Evolutionary conservation across 1,140 invertebrate genomes (phyloP), one percentile per base, ranked within the genome.

Genomic region (Lucilia sericata): DNA sequence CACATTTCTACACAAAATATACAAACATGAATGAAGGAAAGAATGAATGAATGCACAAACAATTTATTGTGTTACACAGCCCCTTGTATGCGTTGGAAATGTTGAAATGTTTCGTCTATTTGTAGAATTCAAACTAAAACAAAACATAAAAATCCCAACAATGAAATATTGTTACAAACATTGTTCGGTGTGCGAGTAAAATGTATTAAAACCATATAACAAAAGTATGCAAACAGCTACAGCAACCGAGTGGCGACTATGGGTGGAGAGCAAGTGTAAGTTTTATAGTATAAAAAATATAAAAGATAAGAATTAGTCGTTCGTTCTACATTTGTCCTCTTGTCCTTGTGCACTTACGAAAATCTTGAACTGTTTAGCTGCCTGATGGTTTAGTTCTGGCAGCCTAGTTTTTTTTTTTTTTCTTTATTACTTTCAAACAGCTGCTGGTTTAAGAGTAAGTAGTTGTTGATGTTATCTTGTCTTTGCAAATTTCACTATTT

Each of bases 301-400:
- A 42, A 7, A 42, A 8, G 42, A 42, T 42, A 42, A 10, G 10
- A 55, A 21, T 9, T 70, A 3, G 25, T 30, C 25, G 19, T 70
- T 70, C 2, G 19, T 21, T 70, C 65, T 70, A 70, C 21, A 25
- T 70, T 70, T 70, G 65, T 21, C 60, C 60, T 70, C 60, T 70
- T 70, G 60, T 70, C 65, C 65, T 70, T 70, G 55, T 60, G 21
- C 65, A 70, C 65, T 70, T 70, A 70, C 65, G 9, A 70, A 70
- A 70, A 21, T 10, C 21, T 21, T 70, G 65, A 70, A 70, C 19
- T 25, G 65, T 3, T 30, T 30, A 30, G 3, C 25, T 30, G 25
- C 25, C 65, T 70, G 65, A 3, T 70, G 1, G n/a, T 21, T 70
- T 21, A n/a, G 14, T 19, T 17, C 60, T 55, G 51, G 2, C 51